Evolutionary conservation across 2,113 vertebrate genomes (phyloP).

Genomic region (Amphiprion percula): DNA sequence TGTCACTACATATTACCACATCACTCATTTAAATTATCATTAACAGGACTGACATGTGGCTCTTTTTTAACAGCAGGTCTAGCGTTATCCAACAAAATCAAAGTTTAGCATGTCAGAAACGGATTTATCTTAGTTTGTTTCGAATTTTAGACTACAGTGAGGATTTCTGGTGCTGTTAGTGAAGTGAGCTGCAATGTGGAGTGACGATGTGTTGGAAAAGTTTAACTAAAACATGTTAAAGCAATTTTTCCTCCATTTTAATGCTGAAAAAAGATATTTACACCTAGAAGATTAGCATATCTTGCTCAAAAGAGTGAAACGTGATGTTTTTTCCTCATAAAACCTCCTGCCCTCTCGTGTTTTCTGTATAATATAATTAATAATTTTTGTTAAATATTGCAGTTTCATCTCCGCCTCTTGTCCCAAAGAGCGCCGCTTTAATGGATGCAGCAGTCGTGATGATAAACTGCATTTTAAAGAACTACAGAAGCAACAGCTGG

Average conservation of each 20-base stretch:
- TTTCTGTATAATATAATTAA: constrained; percentile 1
- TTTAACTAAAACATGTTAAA: no score
- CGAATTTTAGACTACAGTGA: not conserved
- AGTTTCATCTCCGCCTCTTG: not conserved
- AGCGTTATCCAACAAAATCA: not conserved
- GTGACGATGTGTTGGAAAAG: not conserved
- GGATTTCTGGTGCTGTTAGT: not conserved
- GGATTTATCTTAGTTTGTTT: no score
- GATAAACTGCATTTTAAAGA: constrained; percentile 47
- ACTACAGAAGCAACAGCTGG: constrained; percentile 12
- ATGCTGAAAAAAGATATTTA: not conserved
- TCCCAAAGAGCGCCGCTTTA: constrained; percentile 15
- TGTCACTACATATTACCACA: constrained; percentile 5
- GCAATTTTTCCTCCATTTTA: no score
- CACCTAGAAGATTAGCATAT: not conserved
- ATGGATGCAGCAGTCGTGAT: constrained; percentile 23
- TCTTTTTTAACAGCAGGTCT: not conserved
- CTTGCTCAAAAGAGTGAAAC: not conserved
- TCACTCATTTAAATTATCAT: constrained; percentile 2
- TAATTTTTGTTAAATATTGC: no score
- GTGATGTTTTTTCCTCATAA: not conserved
- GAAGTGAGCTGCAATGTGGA: not conserved
- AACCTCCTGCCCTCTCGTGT: not conserved
- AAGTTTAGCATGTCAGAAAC: no score
- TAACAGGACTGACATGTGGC: not conserved